Base-by-base conservation (phyloP, 2,888 invertebrate genomes). In the Timema podura region DNA sequence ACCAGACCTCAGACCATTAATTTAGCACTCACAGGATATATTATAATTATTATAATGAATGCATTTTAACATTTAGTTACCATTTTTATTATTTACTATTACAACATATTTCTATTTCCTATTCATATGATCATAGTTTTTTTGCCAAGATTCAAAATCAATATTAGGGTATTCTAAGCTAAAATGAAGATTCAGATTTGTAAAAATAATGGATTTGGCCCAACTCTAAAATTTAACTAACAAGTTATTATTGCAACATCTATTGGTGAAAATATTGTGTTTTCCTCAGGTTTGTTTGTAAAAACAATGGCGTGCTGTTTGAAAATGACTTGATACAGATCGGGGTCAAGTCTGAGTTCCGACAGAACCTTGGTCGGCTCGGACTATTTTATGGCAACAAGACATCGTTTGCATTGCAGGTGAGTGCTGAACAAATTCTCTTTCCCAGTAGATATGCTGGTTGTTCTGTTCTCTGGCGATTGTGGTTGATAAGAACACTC, bases 311-410 rank as follows among this genome's bases (percentile, higher is more conserved):
- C 70, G 96, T 99, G 45, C 86, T 99, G 45, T 99, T 96, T 84
- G 99, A 99, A 84, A 98, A 97, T 83, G 97, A 98, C 80, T 85
- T 98, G 77, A 91, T 98, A 73, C 99, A 99, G 84, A 96, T 99
- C 78, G 98, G 98, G 72, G 95, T 98, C 2, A 98, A 99, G 83
- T 95, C 97, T 78, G 99, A 99, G 83, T 98, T 91, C 79, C 87
- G 97, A 76, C 95, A 95, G 82, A 98, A 98, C 84, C 87, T 99
- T 77, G 98, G 98, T 16, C 89, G 98, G 71, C 87, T 99, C 77
- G 96, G 96, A 51, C 84, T 99, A 72, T 99, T 97, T 82, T 99
- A 98, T 84, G 99, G 98, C 74, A 99, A 99, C 83, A 99, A 99
- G 84, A 97, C 97, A 69, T 91, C 92, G 77, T 89, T 89, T 78